Percentiles rank a stretch among this genome's conserved stretches.
Conservation (phyloP, 1,140 invertebrate species). For the Spodoptera frugiperda region DNA sequence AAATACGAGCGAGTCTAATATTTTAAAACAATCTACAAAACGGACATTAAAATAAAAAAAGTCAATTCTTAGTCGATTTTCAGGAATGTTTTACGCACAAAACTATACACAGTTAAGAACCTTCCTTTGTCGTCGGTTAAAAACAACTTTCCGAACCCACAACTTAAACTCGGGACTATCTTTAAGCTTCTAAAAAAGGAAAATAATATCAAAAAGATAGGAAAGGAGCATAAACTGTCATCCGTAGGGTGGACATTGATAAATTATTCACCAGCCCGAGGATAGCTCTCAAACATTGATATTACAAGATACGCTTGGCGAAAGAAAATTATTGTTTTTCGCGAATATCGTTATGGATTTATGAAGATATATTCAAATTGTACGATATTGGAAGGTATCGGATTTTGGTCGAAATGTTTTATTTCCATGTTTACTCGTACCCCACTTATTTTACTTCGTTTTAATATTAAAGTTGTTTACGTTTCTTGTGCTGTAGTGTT, state of each 20-base stretch:
- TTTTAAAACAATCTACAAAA: too few species aligned
- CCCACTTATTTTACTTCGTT: too few species aligned
- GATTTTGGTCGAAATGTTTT: constrained; percentile 1
- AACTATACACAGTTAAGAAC: neutral
- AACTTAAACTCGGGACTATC: neutral
- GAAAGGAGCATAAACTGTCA: constrained; percentile 7
- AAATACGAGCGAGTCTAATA: too few species aligned
- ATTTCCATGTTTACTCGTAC: neutral
- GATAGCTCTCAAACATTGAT: constrained; percentile 34
- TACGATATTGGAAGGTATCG: constrained; percentile 26
- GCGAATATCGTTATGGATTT: constrained; percentile 27
- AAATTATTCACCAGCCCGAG: constrained; percentile 25
- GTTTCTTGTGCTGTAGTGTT: too few species aligned
- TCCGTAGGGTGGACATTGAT: constrained; percentile 18
- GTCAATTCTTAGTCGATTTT: too few species aligned
- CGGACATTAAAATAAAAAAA: too few species aligned
- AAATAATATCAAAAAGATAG: neutral
- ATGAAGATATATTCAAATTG: constrained; percentile 41
- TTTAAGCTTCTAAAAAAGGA: neutral
- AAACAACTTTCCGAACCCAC: too few species aligned
- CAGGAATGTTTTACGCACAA: too few species aligned
- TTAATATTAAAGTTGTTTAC: too few species aligned
- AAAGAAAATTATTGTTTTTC: constrained; percentile 38
- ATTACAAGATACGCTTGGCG: constrained; percentile 15
- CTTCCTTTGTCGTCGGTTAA: too few species aligned